phyloP scores from a whole-genome alignment of 30 jellyfish, hydroid and myxozoan species.

The Nemopilema nomurai region DNA sequence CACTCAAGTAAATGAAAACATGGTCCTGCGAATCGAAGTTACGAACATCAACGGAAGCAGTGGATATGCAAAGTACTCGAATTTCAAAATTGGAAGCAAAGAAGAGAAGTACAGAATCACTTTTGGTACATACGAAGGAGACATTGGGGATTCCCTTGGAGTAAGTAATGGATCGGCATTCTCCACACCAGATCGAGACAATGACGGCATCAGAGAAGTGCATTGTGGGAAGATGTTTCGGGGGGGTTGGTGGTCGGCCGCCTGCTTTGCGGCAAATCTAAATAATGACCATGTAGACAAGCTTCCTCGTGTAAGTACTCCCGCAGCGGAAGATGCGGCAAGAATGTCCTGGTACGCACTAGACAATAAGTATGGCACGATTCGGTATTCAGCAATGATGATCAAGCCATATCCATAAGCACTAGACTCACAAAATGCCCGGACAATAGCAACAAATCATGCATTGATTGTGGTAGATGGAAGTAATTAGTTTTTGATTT shows the following conservation, averaged over 20 bases:
- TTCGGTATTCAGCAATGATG: constrained; percentile 49
- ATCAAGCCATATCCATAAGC: not conserved
- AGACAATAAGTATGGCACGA: constrained; percentile 22
- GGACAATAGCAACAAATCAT: too few relatives aligned
- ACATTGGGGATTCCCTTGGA: constrained; percentile 49
- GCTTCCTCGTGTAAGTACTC: not conserved
- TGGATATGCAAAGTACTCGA: constrained; percentile 56
- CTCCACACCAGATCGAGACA: constrained; percentile 58
- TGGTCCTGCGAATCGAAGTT: constrained; percentile 32
- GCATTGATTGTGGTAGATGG: too few relatives aligned
- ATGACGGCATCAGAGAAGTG: not conserved
- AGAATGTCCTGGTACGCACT: constrained; percentile 46
- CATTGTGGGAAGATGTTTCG: constrained; percentile 35
- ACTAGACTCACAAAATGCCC: too few relatives aligned
- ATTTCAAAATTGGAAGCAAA: constrained; percentile 34
- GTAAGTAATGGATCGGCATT: constrained; percentile 23
- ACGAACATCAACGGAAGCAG: constrained; percentile 11
- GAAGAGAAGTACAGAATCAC: constrained; percentile 30
- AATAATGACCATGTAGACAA: constrained; percentile 39
- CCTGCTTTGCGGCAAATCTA: constrained; percentile 26
- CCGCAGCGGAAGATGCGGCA: constrained; percentile 50
- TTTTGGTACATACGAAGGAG: constrained; percentile 18
- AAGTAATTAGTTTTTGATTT: too few relatives aligned
- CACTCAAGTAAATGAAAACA: constrained; percentile 9
- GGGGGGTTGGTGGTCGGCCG: constrained; percentile 58